These are phyloP conservation scores for Oligia latruncula DNA, from an alignment of 2,888 invertebrate genomes.

Conservation along the genomic window DNA sequence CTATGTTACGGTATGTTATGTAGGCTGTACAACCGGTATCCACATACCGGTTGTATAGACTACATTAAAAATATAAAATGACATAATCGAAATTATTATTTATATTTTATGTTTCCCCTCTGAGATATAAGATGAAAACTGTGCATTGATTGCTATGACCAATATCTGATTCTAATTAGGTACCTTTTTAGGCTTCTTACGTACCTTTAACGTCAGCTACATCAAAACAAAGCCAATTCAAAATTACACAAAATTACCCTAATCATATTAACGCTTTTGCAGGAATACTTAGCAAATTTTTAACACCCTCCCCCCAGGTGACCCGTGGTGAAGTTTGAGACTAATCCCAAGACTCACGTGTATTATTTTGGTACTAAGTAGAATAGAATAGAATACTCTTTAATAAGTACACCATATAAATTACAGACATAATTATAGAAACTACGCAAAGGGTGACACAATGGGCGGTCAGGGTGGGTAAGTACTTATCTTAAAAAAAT, in stretches of 20 bases:
- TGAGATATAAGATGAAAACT: background rate
- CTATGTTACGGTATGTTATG: background rate
- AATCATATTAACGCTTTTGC: background rate
- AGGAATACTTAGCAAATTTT: background rate
- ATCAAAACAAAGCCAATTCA: background rate
- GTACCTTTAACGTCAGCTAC: background rate
- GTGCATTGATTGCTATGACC: background rate
- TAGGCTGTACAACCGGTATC: background rate
- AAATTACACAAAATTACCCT: background rate
- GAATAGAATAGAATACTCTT: no score
- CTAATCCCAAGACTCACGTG: background rate
- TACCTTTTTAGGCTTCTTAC: background rate
- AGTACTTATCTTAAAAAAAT: no score
- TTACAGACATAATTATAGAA: no score
- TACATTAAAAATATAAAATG: background rate
- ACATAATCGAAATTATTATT: background rate
- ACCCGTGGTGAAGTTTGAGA: background rate
- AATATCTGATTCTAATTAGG: background rate
- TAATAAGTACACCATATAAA: no score
- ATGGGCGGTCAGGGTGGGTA: no score
- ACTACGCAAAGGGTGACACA: no score
- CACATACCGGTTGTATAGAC: conserved; percentile 2
- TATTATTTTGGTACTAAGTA: no score
- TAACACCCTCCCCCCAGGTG: no score
- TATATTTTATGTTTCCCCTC: background rate